Evolutionary conservation across 2,797 vertebrate species (phyloP).

Genomic region (Macroramphosus scolopax): DNA sequence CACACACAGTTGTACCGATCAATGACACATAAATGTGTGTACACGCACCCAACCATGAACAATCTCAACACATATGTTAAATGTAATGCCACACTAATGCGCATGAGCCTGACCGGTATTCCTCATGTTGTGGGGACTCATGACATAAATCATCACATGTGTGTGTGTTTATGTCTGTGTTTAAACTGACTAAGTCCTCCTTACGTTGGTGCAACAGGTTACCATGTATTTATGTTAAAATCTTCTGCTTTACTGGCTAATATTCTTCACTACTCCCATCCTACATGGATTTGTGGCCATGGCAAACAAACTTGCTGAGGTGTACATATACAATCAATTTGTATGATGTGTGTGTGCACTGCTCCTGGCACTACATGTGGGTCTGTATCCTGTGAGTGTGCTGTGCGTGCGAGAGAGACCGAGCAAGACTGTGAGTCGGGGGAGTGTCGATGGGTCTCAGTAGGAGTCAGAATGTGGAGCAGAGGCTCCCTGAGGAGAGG

Average conservation of each 20-base stretch:
- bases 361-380: slow-evolving; percentile 17
- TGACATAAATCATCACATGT: slow-evolving; percentile 7
- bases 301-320: slow-evolving; percentile 3
- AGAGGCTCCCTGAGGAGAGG: slow-evolving; percentile 78
- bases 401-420: slow-evolving; percentile 41
- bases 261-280: neutral
- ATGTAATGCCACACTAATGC: slow-evolving; percentile 51
- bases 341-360: slow-evolving; percentile 22
- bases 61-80: slow-evolving; percentile 52
- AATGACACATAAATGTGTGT: slow-evolving; percentile 57
- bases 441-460: slow-evolving; percentile 79
- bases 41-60: slow-evolving; percentile 48
- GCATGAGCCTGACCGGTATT: slow-evolving; percentile 43
- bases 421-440: slow-evolving; percentile 57
- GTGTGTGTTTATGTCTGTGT: slow-evolving; percentile 21
- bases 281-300: slow-evolving; percentile 1
- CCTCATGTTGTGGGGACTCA: slow-evolving; percentile 21
- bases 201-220: too few species aligned
- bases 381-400: slow-evolving; percentile 44
- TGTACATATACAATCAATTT: slow-evolving; percentile 9
- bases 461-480: slow-evolving; percentile 84
- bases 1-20: slow-evolving; percentile 49
- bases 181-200: neutral
- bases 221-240: neutral
- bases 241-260: neutral